These are phyloP conservation scores for Polydesmus complanatus DNA, from an alignment of 2,888 invertebrate genomes.

Conservation along the genomic window DNA sequence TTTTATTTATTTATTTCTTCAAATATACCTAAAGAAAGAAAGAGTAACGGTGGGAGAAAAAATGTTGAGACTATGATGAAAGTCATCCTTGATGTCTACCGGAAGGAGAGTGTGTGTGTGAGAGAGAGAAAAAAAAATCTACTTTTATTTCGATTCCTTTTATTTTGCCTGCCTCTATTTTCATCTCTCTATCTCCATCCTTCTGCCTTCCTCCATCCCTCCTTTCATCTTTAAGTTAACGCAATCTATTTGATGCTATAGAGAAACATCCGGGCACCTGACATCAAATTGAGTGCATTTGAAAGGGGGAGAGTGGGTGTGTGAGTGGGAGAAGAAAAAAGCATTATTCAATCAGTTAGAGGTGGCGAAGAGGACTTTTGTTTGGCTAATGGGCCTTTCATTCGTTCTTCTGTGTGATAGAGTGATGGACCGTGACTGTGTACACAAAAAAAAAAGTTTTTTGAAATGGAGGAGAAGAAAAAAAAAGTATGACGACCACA, in stretches of 20 bases:
- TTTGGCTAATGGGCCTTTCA: not conserved
- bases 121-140: not conserved
- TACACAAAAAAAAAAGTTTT: not conserved
- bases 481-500: not conserved
- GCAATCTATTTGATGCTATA: not conserved
- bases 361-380: not conserved
- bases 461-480: too few species aligned
- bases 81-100: not conserved
- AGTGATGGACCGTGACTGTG: not conserved
- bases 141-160: not conserved
- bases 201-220: too few species aligned
- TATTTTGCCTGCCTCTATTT: not conserved
- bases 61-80: too few species aligned
- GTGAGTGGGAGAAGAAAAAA: not conserved
- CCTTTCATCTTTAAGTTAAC: conserved; percentile 1
- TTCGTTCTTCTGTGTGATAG: not conserved
- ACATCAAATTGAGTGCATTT: conserved; percentile 11
- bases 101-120: not conserved
- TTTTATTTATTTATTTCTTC: too few species aligned
- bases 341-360: not conserved
- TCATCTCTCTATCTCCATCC: not conserved
- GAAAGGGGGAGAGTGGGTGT: not conserved
- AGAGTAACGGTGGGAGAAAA: too few species aligned
- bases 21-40: too few species aligned
- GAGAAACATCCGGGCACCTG: conserved; percentile 2